A percentile compares a stretch with the other conserved stretches of the same genome.
Conservation (phyloP, 2,888 invertebrate species). For the Aethes cnicana region DNA sequence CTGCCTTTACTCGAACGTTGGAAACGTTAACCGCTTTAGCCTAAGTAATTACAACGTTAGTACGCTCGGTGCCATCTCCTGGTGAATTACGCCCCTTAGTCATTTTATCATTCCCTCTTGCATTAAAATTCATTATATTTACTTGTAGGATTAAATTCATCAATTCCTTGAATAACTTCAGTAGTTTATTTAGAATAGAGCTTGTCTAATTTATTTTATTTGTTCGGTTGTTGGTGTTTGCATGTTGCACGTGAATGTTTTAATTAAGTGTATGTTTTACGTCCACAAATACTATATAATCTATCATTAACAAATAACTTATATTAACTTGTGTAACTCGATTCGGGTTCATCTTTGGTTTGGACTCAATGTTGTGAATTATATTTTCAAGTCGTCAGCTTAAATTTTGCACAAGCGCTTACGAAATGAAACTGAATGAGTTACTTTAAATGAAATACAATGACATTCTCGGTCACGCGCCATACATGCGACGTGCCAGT, state of each 20-base stretch:
- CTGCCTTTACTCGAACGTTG: constrained; percentile 45
- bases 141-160: constrained; percentile 54
- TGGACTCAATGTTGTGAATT: constrained; percentile 28
- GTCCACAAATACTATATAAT: constrained; percentile 25
- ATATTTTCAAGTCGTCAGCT: constrained; percentile 29
- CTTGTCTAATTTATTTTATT: constrained; percentile 59
- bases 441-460: constrained; percentile 32
- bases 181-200: constrained; percentile 54
- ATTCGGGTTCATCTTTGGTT: constrained; percentile 58
- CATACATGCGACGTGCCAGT: constrained; percentile 67
- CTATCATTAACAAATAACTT: constrained; percentile 27
- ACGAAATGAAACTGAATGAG: constrained; percentile 51
- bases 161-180: constrained; percentile 42
- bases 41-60: constrained; percentile 49
- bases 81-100: constrained; percentile 47
- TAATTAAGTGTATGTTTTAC: constrained; percentile 44
- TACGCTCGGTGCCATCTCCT: constrained; percentile 53
- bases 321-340: constrained; percentile 20
- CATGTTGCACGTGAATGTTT: constrained; percentile 66
- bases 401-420: constrained; percentile 32
- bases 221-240: constrained; percentile 37
- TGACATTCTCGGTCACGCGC: constrained; percentile 51
- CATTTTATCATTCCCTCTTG: constrained; percentile 52
- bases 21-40: constrained; percentile 49
- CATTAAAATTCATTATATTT: constrained; percentile 51